Evolutionary conservation across 2,888 invertebrate species (phyloP).

Genomic region (Leucophora obtusa): DNA sequence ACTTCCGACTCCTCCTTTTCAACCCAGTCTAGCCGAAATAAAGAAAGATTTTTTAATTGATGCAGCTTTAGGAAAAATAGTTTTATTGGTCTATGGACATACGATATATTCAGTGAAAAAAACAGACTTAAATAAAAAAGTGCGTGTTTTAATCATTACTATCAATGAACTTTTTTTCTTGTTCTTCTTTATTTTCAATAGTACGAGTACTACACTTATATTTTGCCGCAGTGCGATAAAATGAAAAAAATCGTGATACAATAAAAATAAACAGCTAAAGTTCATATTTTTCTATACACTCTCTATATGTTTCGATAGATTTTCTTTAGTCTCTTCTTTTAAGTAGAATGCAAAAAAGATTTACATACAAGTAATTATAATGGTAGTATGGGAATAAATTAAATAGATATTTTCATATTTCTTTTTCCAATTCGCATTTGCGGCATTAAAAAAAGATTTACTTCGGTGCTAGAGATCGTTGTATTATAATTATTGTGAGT

Average conservation of each 20-base stretch:
- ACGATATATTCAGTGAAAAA: background rate
- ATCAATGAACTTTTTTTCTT: slow-evolving; percentile 20
- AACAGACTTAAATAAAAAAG: slow-evolving; percentile 10
- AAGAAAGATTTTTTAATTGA: too few relatives aligned
- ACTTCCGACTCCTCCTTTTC: too few relatives aligned
- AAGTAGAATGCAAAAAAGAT: background rate
- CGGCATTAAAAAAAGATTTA: background rate
- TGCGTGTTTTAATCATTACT: slow-evolving; percentile 49
- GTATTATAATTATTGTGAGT: slow-evolving; percentile 17
- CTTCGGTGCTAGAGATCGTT: slow-evolving; percentile 4
- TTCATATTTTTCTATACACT: slow-evolving; percentile 20
- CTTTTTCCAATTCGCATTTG: background rate
- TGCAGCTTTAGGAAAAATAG: too few relatives aligned
- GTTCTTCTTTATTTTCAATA: background rate
- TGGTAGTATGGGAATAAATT: slow-evolving; percentile 27
- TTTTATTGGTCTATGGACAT: background rate
- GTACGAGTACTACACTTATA: background rate
- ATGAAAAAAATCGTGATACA: slow-evolving; percentile 38
- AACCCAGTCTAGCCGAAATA: too few relatives aligned
- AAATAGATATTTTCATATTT: background rate
- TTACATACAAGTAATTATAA: slow-evolving; percentile 10
- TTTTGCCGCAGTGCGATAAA: slow-evolving; percentile 17
- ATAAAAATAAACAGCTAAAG: slow-evolving; percentile 38
- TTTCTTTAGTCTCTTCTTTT: slow-evolving; percentile 15
- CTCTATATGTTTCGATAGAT: background rate